Conservation (phyloP, 2,888 invertebrate genomes). For the Augochlorella aurata region DNA sequence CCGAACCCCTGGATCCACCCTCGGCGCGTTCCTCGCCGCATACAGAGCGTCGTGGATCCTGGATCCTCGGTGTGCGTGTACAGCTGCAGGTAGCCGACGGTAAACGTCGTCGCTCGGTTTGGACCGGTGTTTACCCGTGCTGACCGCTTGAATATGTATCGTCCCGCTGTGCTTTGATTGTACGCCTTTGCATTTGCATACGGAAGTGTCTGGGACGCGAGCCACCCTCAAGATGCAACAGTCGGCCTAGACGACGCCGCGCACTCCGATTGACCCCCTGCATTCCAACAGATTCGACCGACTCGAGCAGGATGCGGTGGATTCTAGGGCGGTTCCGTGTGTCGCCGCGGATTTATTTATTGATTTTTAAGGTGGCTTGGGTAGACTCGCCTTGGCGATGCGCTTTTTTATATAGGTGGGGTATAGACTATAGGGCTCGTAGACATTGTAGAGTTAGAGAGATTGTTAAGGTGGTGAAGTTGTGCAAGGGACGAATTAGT, state of each 20-base stretch:
- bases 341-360: too few species aligned
- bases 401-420: too few species aligned
- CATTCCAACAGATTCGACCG: too few species aligned
- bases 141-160: constrained; percentile 75
- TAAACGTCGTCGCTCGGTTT: constrained; percentile 63
- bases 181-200: constrained; percentile 73
- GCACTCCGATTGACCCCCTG: too few species aligned
- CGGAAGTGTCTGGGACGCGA: constrained; percentile 56
- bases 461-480: too few species aligned
- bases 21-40: constrained; percentile 41
- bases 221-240: constrained; percentile 62
- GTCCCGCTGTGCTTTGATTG: constrained; percentile 72
- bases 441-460: too few species aligned
- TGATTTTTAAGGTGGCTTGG: too few species aligned
- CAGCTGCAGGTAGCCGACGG: constrained; percentile 34
- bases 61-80: constrained; percentile 16
- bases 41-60: constrained; percentile 32
- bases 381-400: too few species aligned
- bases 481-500: too few species aligned
- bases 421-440: too few species aligned
- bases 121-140: constrained; percentile 64
- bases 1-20: not conserved
- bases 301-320: too few species aligned
- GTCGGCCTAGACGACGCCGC: constrained; percentile 21
- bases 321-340: too few species aligned